Conservation (phyloP, 2,888 invertebrate genomes). For the Drosophila mulleri region DNA sequence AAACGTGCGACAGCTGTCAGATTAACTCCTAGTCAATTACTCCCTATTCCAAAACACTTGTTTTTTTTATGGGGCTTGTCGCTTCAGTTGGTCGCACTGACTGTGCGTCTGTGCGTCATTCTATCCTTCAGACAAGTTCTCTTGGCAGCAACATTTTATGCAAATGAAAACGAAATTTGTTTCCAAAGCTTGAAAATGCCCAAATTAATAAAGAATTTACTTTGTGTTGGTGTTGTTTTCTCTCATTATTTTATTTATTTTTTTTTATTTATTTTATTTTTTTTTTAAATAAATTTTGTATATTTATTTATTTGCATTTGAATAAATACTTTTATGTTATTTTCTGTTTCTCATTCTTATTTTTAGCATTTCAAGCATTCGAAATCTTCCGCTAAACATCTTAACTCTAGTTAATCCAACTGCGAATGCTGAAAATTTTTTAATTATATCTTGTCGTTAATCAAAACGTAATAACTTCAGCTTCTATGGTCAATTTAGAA, state of each 20-base stretch:
- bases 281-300: neutral
- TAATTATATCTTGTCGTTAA: constrained; percentile 37
- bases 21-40: neutral
- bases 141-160: constrained; percentile 55
- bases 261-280: neutral
- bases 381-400: constrained; percentile 44
- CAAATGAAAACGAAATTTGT: constrained; percentile 71
- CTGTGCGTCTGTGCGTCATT: constrained; percentile 23
- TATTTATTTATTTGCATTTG: constrained; percentile 62
- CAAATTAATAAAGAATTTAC: constrained; percentile 68
- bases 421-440: neutral
- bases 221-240: constrained; percentile 30
- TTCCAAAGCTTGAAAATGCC: constrained; percentile 49
- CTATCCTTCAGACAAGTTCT: constrained; percentile 51
- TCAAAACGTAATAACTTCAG: constrained; percentile 33
- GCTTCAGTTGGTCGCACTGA: constrained; percentile 10
- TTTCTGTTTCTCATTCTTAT: constrained; percentile 5
- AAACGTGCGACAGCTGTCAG: neutral
- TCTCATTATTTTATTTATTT: neutral
- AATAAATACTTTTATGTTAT: constrained; percentile 36
- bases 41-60: neutral
- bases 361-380: constrained; percentile 19
- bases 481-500: constrained; percentile 25
- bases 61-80: constrained; percentile 37
- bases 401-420: constrained; percentile 3